These are phyloP conservation scores for Australoheros facetus DNA, from an alignment of 2,797 vertebrate genomes.

Conservation along the genomic window DNA sequence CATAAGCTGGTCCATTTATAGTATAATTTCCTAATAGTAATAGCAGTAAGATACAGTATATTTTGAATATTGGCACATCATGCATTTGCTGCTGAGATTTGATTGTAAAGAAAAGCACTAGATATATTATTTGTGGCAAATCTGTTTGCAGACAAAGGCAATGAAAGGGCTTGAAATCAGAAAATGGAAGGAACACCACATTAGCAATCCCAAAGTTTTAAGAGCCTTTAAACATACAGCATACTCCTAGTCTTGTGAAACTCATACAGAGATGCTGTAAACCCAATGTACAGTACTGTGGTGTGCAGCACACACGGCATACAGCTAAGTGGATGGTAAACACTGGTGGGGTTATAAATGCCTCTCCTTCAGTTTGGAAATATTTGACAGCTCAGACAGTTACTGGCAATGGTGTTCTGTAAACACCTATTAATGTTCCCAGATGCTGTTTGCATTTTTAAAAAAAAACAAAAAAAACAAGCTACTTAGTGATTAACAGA, in stretches of 20 bases:
- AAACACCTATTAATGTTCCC: neutral
- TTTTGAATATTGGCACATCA: neutral
- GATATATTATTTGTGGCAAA: too few relatives aligned
- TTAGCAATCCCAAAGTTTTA: neutral
- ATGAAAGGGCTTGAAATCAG: neutral
- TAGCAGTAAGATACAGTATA: neutral
- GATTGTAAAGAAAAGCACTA: neutral
- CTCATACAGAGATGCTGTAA: neutral
- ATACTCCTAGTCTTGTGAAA: neutral
- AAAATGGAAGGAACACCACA: neutral
- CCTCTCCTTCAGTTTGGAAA: neutral
- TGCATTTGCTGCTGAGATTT: neutral
- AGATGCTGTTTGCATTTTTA: neutral
- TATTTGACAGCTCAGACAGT: neutral
- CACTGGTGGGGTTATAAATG: neutral
- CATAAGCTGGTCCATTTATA: neutral
- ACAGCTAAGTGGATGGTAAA: neutral
- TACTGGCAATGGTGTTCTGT: neutral
- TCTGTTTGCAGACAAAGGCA: too few relatives aligned
- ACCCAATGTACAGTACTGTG: neutral
- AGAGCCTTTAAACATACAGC: neutral
- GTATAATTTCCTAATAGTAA: neutral
- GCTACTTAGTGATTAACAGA: neutral
- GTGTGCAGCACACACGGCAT: neutral
- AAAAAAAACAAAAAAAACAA: too few relatives aligned